These are phyloP conservation scores for Sitobion miscanthi DNA, from an alignment of 1,140 invertebrate species.

Conservation along the genomic window DNA sequence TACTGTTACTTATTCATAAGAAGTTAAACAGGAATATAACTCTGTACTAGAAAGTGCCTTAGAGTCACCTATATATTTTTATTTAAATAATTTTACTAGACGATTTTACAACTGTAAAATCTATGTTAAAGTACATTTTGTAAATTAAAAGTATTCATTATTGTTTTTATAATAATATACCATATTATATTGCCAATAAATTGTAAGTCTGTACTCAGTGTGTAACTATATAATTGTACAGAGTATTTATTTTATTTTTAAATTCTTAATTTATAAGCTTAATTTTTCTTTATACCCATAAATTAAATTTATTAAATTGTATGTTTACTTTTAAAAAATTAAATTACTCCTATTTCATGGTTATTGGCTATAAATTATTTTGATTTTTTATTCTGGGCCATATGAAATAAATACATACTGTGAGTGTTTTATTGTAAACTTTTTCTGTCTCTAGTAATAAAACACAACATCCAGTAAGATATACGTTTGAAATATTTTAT, in stretches of 20 bases:
- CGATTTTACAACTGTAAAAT: background rate
- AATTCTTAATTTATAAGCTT: background rate
- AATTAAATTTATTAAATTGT: background rate
- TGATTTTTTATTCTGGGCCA: background rate
- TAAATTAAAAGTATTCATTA: background rate
- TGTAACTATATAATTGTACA: background rate
- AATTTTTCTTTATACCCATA: too few species aligned
- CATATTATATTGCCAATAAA: background rate
- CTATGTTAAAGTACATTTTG: background rate
- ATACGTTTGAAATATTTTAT: background rate
- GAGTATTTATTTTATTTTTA: background rate
- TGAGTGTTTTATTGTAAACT: background rate
- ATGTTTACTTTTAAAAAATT: background rate
- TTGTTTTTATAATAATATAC: background rate
- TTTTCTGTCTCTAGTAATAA: background rate
- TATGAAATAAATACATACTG: background rate
- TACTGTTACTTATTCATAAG: background rate
- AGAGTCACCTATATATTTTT: background rate
- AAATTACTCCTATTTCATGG: background rate
- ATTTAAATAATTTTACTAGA: background rate
- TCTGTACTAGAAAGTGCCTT: background rate
- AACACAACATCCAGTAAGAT: background rate
- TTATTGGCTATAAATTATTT: background rate
- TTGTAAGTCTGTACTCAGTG: background rate
- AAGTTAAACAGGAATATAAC: background rate